These are phyloP conservation scores for Nycticryphes semicollaris DNA, from an alignment of 2,113 vertebrate species.

Conservation along the genomic window DNA sequence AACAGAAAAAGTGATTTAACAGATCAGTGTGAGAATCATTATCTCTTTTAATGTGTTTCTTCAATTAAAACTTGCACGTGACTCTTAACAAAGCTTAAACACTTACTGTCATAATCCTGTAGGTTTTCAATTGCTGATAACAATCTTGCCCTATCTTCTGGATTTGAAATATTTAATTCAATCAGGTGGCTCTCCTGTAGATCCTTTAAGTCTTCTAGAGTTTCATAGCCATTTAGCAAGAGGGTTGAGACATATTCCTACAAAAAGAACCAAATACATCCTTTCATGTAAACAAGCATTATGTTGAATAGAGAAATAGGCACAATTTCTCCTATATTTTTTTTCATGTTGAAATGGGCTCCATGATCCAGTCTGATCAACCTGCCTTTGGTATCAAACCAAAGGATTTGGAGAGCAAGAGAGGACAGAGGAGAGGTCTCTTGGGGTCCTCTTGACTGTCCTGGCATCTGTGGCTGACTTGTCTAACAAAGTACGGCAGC, in stretches of 20 bases:
- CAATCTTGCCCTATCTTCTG: slow-evolving; percentile 85
- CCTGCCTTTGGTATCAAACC: background rate
- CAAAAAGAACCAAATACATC: background rate
- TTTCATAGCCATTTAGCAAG: slow-evolving; percentile 93
- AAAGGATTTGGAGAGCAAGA: background rate
- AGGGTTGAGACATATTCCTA: slow-evolving; percentile 91
- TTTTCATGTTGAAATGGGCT: background rate
- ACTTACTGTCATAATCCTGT: slow-evolving; percentile 87
- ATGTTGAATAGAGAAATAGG: background rate
- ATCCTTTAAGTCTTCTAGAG: slow-evolving; percentile 90
- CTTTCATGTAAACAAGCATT: background rate
- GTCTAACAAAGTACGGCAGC: background rate
- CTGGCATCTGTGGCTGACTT: background rate
- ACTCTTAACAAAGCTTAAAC: background rate
- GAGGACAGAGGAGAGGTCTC: background rate
- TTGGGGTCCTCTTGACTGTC: background rate
- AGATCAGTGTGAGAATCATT: background rate
- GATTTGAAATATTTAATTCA: slow-evolving; percentile 89
- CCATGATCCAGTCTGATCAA: background rate
- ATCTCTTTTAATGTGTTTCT: background rate
- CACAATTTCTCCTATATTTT: background rate
- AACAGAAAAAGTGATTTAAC: background rate
- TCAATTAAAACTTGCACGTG: background rate
- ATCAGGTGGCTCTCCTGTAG: slow-evolving; percentile 91
- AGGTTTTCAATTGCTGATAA: slow-evolving; percentile 85